Percentiles rank a stretch among this genome's conserved stretches.
These are phyloP conservation scores for Unio delphinus DNA, from an alignment of 2,888 invertebrate species.

Conservation along the genomic window DNA sequence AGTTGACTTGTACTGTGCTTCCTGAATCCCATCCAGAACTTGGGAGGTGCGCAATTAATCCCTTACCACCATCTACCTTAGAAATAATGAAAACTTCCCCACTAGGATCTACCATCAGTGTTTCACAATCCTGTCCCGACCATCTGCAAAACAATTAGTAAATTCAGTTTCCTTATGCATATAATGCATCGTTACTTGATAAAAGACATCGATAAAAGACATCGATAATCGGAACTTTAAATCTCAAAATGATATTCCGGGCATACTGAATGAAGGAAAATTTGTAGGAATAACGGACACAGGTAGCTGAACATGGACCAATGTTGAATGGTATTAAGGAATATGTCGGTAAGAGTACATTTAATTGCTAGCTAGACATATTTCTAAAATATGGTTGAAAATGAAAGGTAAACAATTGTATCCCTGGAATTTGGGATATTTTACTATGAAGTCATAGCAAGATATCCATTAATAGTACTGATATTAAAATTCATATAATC, in stretches of 20 bases:
- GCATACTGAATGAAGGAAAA: neutral
- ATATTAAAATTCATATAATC: too few relatives aligned
- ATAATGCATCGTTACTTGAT: neutral
- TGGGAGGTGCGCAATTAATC: conserved; percentile 8
- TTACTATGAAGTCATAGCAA: neutral
- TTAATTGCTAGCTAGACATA: too few relatives aligned
- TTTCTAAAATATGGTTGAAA: too few relatives aligned
- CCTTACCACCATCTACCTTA: conserved; percentile 21
- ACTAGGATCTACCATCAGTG: conserved; percentile 30
- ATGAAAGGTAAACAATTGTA: neutral
- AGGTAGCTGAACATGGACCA: too few relatives aligned
- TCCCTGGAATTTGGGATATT: neutral
- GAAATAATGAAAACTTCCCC: conserved; percentile 28
- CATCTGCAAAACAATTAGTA: conserved; percentile 11
- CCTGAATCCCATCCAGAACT: too few relatives aligned
- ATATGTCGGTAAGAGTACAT: neutral
- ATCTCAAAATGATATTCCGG: neutral
- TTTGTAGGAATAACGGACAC: too few relatives aligned
- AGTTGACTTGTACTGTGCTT: too few relatives aligned
- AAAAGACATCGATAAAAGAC: too few relatives aligned
- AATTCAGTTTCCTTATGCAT: too few relatives aligned
- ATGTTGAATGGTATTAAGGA: neutral
- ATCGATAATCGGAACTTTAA: too few relatives aligned
- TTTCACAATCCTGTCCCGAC: conserved; percentile 23
- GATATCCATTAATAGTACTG: neutral